Conservation (phyloP, 1,140 invertebrate species). For the Solenopsis invicta region DNA sequence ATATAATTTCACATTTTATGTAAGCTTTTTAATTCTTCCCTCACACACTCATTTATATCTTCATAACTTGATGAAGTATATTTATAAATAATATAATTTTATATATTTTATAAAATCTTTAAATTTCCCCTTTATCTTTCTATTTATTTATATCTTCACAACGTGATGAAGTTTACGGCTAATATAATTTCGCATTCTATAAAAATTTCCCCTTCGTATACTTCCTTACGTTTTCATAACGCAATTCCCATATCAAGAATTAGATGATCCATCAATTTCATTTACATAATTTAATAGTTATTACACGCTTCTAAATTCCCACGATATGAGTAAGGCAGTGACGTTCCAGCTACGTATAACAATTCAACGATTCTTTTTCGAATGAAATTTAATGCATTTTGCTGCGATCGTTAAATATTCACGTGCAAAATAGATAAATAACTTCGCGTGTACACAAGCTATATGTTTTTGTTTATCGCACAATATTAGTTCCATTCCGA, state of each 20-base stretch:
- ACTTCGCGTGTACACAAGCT: neutral
- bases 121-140: neutral
- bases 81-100: neutral
- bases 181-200: conserved; percentile 1
- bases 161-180: neutral
- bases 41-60: neutral
- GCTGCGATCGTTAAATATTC: neutral
- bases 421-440: neutral
- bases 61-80: neutral
- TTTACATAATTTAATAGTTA: too few relatives aligned
- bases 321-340: neutral
- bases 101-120: neutral
- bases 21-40: neutral
- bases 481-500: neutral
- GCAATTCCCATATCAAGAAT: neutral
- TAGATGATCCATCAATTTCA: too few relatives aligned
- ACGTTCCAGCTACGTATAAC: neutral
- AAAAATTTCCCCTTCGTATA: neutral
- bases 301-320: neutral
- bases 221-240: neutral
- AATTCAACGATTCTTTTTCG: neutral
- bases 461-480: conserved; percentile 16
- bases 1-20: too few relatives aligned
- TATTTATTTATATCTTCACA: neutral
- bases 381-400: neutral